Percentiles rank a stretch among this genome's conserved stretches.
phyloP scores from a whole-genome alignment of 2,113 vertebrate genomes.

The Coptodon bakossiorum region DNA sequence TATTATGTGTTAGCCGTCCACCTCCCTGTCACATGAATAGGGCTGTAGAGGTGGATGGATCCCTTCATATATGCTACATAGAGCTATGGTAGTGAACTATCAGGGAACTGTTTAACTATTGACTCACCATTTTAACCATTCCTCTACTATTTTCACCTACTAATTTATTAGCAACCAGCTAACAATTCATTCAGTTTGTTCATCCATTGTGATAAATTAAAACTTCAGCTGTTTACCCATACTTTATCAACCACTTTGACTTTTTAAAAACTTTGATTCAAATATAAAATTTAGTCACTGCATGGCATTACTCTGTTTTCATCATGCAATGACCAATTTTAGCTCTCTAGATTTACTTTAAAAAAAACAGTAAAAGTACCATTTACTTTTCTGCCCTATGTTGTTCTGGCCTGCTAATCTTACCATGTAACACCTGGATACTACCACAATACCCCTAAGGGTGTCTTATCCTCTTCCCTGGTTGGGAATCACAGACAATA shows the following conservation, averaged over 20 bases:
- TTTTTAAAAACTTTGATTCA: not conserved
- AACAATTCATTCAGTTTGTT: not conserved
- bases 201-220: not conserved
- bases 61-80: not conserved
- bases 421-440: not conserved
- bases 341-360: not conserved
- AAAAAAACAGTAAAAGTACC: not conserved
- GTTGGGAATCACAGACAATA: not conserved
- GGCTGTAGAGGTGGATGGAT: not conserved
- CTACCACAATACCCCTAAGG: not conserved
- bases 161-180: not conserved
- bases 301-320: not conserved
- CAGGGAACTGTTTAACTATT: not conserved
- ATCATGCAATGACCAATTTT: not conserved
- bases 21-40: not conserved
- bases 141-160: not conserved
- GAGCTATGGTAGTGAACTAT: not conserved
- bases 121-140: not conserved
- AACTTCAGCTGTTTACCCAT: not conserved
- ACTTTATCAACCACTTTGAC: not conserved
- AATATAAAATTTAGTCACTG: not conserved
- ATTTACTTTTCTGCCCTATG: accelerated
- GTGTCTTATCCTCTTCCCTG: not conserved
- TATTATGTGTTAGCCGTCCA: not conserved
- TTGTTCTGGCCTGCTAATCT: not conserved